Evolutionary conservation across 2,113 vertebrate genomes (phyloP).

Genomic region (Calyptomena viridis): DNA sequence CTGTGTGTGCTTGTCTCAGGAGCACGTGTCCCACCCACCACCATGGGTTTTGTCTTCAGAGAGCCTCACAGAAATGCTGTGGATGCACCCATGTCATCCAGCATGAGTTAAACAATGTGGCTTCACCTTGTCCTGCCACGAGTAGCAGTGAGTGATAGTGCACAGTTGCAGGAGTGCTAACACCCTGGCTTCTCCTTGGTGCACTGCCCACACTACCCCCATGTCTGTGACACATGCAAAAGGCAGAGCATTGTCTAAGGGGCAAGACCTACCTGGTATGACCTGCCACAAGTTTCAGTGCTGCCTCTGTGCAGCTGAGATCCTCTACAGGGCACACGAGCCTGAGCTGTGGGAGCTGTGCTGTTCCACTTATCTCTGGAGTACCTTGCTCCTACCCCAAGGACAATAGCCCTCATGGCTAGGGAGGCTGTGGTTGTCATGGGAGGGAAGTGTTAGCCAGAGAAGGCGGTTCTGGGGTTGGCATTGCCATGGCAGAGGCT

Average conservation of each 20-base stretch:
- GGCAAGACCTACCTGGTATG: neutral
- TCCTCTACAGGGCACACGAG: rapidly evolving
- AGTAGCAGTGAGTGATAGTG: neutral
- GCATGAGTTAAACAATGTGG: rapidly evolving
- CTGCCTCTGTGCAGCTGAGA: neutral
- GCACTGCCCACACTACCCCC: neutral
- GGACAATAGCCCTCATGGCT: neutral
- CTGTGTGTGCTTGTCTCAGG: neutral
- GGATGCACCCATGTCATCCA: neutral
- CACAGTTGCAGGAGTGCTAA: neutral
- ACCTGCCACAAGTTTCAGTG: neutral
- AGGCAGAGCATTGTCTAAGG: neutral
- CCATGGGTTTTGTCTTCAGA: neutral
- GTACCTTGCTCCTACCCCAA: rapidly evolving
- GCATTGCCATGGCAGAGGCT: neutral
- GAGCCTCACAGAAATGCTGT: neutral
- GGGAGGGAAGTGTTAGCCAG: neutral
- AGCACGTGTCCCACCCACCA: neutral
- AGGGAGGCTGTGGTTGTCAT: neutral
- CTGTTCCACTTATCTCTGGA: neutral
- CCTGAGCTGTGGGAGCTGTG: neutral
- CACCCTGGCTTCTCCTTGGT: neutral
- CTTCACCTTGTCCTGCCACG: neutral
- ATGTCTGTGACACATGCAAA: neutral
- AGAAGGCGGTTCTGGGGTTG: rapidly evolving